Base-by-base conservation (phyloP, 2,113 vertebrate species). In the Ranitomeya variabilis region DNA sequence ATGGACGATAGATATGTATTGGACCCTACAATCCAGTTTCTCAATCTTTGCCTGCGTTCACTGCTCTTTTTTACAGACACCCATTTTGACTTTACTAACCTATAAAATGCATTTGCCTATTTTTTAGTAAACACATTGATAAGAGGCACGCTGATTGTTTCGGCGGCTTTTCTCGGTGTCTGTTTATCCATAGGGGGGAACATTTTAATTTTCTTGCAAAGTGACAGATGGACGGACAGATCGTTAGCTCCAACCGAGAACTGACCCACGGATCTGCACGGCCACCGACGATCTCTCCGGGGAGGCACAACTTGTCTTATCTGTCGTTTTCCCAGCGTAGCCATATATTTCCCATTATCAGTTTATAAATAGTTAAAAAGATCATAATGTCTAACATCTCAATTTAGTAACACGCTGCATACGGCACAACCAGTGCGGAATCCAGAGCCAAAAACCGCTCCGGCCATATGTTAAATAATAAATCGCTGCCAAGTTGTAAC, bases 391-490 rank as follows among this genome's bases (percentile, higher is more conserved):
- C 66, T 64, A 67, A 88, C 67, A 57, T 88, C 80, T 88, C 80
- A 88, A 88, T 83, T 88, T 88, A 88, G 87, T 31, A 83, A 77
- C 71, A 31, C 80, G 6, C 69, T 51, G 57, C 69, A 67, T 84
- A n/a, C n/a, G 67, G 60, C 21, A 66, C 71, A 66, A 55, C 19
- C 80, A 67, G 71, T 23, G 3, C 59, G 31, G 87, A 21, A 26
- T 76, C n/a, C 19, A 4, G 55, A 82, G 87, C 87, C 80, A 88
- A 83, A 45, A 66, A 31, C 71, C 15, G 60, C 37, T 78, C 37
- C 59, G 59, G 57, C 87, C 87, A 88, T 88, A 88, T 88, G 87
- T 67, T 83, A 83, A 64, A 76, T 83, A 88, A 83, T 83, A 88
- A 77, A 88, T 88, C 55, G 14, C 67, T 88, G 87, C 87, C 87